These are phyloP conservation scores for Mesoligia furuncula DNA, from an alignment of 2,888 invertebrate genomes.

Conservation along the genomic window DNA sequence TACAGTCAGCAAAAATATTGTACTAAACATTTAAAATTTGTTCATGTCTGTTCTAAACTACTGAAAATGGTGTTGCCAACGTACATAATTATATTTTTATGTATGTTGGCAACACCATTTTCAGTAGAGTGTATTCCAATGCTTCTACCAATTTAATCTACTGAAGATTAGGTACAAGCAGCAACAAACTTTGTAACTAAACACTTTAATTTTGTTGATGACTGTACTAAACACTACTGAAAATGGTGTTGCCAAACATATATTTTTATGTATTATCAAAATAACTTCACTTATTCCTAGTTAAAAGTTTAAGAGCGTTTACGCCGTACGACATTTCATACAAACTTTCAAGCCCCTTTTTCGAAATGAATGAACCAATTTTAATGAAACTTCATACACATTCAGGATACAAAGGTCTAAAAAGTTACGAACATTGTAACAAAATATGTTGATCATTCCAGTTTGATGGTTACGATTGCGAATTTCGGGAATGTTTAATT, in stretches of 20 bases:
- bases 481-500: constrained; percentile 25
- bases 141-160: not conserved
- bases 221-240: not conserved
- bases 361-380: too few relatives aligned
- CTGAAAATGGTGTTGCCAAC: constrained; percentile 2
- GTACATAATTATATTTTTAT: not conserved
- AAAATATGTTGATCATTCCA: not conserved
- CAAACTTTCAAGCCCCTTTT: too few relatives aligned
- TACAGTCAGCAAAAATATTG: not conserved
- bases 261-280: not conserved
- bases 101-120: not conserved
- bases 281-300: not conserved
- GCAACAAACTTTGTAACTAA: not conserved
- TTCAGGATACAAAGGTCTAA: too few relatives aligned
- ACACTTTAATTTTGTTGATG: not conserved
- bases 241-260: constrained; percentile 6
- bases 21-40: not conserved
- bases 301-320: not conserved
- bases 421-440: not conserved
- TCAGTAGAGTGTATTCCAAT: not conserved
- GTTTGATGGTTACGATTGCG: constrained; percentile 8
- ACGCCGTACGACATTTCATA: too few relatives aligned
- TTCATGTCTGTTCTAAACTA: not conserved
- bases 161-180: not conserved
- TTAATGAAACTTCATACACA: too few relatives aligned